Evolutionary conservation across 2,797 vertebrate genomes (phyloP), one percentile per base, ranked within the genome.

Genomic region (Oreochromis mossambicus): DNA sequence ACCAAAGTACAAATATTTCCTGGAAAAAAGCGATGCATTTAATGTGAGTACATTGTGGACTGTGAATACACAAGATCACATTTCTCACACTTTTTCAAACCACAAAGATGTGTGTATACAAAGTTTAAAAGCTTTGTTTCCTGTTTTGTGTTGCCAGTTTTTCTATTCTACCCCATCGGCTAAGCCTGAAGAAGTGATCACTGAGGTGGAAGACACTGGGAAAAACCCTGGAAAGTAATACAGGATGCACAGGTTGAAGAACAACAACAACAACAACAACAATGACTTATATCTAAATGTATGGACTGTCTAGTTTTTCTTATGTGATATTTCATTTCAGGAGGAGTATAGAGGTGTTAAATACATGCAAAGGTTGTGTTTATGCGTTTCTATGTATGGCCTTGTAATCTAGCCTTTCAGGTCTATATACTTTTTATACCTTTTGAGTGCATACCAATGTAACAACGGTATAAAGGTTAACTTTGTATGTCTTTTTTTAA

Each of bases 101-200:
- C 54, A 43, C 24, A 38, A 11, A 41, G n/a, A 34, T 34, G 5
- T 13, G 17, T 21, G 8, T 9, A 26, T 10, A 43, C 29, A 21
- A 9, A 12, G 2, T 68, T 26, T 10, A n/a, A 51, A 10, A 7
- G 5, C 48, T 55, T 41, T 34, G 5, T n/a, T 38, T 41, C n/a
- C 52, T 81, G 54, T 81, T 9, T 43, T 91, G 19, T 85, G 15
- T 76, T 78, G 88, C 1, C 83, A 95, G 94, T 12, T 89, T 56
- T 80, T 79, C 48, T 26, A 12, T 34, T 48, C 76, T 2, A 13
- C 15, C 2, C 36, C 6, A 2, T 5, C 77, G 17, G 8, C 58
- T 3, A 91, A 89, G 41, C 56, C 50, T 7, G 89, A 88, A 46
- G 95, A 94, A 58, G 91, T 90, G 85, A 91, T 94, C 41, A 92